Evolutionary conservation across 2,888 invertebrate species (phyloP), one percentile per base, ranked within the genome.

Genomic region (Clepsis dumicolana): DNA sequence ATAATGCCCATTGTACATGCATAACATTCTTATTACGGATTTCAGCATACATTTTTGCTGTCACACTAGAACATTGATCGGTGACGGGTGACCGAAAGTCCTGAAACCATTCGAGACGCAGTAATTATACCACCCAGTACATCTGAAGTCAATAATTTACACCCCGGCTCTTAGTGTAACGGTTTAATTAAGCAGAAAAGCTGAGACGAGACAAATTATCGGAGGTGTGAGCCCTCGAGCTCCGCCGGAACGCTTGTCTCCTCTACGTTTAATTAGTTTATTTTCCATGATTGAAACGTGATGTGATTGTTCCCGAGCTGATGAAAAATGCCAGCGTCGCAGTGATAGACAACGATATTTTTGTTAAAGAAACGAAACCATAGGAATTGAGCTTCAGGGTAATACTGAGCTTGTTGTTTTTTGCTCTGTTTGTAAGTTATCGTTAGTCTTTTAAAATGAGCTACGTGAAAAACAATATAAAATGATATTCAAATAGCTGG

Each of bases 111-210:
- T n/a, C 25, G 14, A 52, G 25, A n/a, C 52, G 1, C 21, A 21
- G 48, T 52, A 52, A 52, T 25, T 52, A 25, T 52, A 14, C 16
- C 1, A n/a, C 52, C 1, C 25, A 21, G 52, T 52, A 25, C 25
- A 25, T 25, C 25, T 1, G 25, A 25, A 52, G 25, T 52, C 52
- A 24, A 52, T 52, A 52, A 52, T 52, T 52, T 25, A 52, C 52
- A 25, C 25, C 16, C 16, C 29, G 18, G 29, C 35, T 56, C 44
- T 44, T 24, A 59, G 50, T 50, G 53, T 60, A 41, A 2, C 60
- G 53, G 60, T 65, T 65, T 65, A 65, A 65, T 65, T 53, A 65
- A 65, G 65, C 53, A 41, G 21, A 32, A 60, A 65, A 29, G 50
- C 59, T 59, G 52, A 59, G 59, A 24, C 21, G 53, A 27, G 52